Evolutionary conservation across 2,888 invertebrate genomes (phyloP).

Genomic region (Erynnis tages): DNA sequence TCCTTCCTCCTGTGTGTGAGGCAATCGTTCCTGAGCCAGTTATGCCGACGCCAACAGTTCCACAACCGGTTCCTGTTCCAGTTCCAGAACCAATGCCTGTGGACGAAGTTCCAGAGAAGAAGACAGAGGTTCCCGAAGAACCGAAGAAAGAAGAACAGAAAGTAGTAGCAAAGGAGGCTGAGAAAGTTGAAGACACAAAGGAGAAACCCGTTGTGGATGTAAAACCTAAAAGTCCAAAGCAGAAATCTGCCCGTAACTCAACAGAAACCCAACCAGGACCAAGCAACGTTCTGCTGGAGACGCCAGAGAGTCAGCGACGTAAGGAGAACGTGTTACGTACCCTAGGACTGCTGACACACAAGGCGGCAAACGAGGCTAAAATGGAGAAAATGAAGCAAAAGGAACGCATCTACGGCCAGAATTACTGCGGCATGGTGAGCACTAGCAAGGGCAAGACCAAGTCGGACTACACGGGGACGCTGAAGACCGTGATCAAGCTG

Average conservation of each 20-base stretch:
- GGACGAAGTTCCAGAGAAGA: slow-evolving; percentile 8
- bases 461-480: slow-evolving; percentile 87
- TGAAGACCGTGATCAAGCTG: slow-evolving; percentile 92
- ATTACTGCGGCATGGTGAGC: slow-evolving; percentile 46
- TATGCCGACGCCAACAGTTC: slow-evolving; percentile 27
- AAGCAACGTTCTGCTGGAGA: slow-evolving; percentile 66
- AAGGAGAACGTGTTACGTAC: slow-evolving; percentile 89
- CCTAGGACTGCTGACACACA: slow-evolving; percentile 87
- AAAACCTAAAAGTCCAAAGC: slow-evolving; percentile 42
- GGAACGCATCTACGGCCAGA: slow-evolving; percentile 56
- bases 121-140: not conserved
- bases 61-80: slow-evolving; percentile 14
- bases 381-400: slow-evolving; percentile 76
- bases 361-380: slow-evolving; percentile 86
- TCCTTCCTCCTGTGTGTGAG: no score
- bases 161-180: slow-evolving; percentile 6
- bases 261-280: slow-evolving; percentile 61
- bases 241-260: slow-evolving; percentile 58
- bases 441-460: slow-evolving; percentile 51
- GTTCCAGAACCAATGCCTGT: slow-evolving; percentile 10
- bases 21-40: slow-evolving; percentile 33
- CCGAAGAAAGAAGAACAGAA: slow-evolving; percentile 6
- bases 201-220: slow-evolving; percentile 34
- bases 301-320: slow-evolving; percentile 84
- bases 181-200: slow-evolving; percentile 27